Base-by-base conservation (phyloP, 2,113 vertebrate genomes). In the Ochotona princeps region DNA sequence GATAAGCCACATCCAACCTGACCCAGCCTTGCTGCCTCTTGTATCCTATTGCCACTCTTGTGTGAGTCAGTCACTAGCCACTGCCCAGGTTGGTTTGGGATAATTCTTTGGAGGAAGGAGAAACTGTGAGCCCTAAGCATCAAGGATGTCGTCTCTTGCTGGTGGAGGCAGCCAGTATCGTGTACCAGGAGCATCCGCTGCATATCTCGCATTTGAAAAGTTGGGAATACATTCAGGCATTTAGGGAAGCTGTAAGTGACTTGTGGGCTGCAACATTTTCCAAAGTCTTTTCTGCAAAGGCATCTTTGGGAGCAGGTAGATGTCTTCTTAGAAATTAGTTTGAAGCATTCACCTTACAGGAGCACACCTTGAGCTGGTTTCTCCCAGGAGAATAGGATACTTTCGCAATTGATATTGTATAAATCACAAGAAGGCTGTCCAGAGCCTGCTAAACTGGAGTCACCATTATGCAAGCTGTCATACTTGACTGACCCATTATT, bases 401-500 rank as follows among this genome's bases (percentile, higher is more conserved):
- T 82, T 90, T 96, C 66, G 73, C 79, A 66, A 4, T 38, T 72
- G 91, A 85, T 95, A 25, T 8, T 90, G 65, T 90, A 61, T 93
- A 96, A 94, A 91, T 97, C 94, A 95, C 28, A 13, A 51, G 81
- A 86, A 87, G 65, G 78, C 90, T 90, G 63, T 94, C 87, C 38
- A 35, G 32, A 86, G 67, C 83, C 89, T 89, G 47, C 94, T 80
- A 82, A 69, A 72, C 89, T 61, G 44, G 65, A 94, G 84, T 73
- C 67, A 78, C 95, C 84, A 83, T 95, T 91, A 89, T 94, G 93
- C 73, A 86, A 78, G 78, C 82, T 95, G 92, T 95, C 94, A 95
- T 95, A 95, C 92, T 79, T 95, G 95, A 95, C 96, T 94, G 85
- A 95, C 76, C 93, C 93, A 92, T 96, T 90, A 94, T 93, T 94